Conservation (phyloP, 1,140 invertebrate species). For the Pseudomyrmex dendroicus region DNA sequence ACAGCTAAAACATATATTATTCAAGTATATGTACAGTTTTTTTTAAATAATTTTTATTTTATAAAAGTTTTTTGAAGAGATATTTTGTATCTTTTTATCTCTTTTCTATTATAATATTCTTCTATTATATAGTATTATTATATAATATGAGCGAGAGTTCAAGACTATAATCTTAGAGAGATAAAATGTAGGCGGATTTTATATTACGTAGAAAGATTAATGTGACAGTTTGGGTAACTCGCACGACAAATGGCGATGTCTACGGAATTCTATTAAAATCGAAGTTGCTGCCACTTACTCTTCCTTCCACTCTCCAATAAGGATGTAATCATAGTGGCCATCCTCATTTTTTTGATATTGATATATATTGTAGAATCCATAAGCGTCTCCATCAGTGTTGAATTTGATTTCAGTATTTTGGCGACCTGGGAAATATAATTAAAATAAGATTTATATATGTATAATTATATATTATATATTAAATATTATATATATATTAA, state of each 20-base stretch:
- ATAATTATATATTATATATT: no score
- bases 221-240: neutral
- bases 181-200: no score
- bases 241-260: conserved; percentile 26
- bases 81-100: no score
- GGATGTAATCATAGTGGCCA: conserved; percentile 87
- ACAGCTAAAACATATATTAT: no score
- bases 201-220: conserved; percentile 22
- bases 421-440: conserved; percentile 81
- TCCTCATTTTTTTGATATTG: conserved; percentile 87
- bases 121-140: no score
- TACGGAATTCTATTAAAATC: conserved; percentile 12
- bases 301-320: conserved; percentile 88
- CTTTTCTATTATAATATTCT: no score
- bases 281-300: conserved; percentile 79
- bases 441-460: conserved; percentile 50
- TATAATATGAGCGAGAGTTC: no score
- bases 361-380: conserved; percentile 89
- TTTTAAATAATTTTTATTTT: no score
- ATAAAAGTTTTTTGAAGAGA: no score
- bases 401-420: conserved; percentile 88
- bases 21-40: no score
- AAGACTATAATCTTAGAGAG: no score
- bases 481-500: neutral
- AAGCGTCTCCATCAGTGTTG: conserved; percentile 88